These are phyloP conservation scores for Buathra laborator DNA, from an alignment of 2,888 invertebrate species.

Conservation along the genomic window DNA sequence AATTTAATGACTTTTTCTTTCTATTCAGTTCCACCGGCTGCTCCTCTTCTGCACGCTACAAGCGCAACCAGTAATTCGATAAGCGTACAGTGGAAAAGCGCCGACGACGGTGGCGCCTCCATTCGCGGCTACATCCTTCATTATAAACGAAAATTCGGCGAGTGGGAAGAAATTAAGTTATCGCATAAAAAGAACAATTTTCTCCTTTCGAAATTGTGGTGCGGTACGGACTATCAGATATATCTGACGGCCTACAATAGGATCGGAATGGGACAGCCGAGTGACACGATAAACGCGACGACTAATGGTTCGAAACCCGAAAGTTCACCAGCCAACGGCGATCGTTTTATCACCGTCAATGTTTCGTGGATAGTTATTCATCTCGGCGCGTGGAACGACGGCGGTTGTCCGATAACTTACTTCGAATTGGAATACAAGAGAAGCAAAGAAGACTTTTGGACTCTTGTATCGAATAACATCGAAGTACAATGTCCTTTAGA, in stretches of 20 bases:
- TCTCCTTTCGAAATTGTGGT: conserved; percentile 93
- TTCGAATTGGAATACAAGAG: conserved; percentile 92
- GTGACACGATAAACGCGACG: conserved; percentile 93
- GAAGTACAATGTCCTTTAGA: conserved; percentile 83
- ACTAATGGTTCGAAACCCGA: conserved; percentile 84
- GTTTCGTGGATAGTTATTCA: conserved; percentile 95
- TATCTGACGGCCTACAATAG: conserved; percentile 96
- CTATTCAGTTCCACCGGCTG: conserved; percentile 93
- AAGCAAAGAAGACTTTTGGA: conserved; percentile 89
- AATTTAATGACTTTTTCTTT: conserved; percentile 74
- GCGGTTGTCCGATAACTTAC: conserved; percentile 94
- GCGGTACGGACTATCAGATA: conserved; percentile 94
- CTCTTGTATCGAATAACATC: conserved; percentile 92
- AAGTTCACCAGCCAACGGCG: conserved; percentile 81
- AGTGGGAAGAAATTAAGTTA: conserved; percentile 96
- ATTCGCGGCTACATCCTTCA: conserved; percentile 93
- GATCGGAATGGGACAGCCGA: conserved; percentile 95
- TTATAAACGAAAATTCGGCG: conserved; percentile 95
- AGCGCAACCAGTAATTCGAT: conserved; percentile 94
- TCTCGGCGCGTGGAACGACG: conserved; percentile 95
- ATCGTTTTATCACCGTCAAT: conserved; percentile 89
- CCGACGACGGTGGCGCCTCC: conserved; percentile 91
- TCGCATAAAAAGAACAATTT: conserved; percentile 93
- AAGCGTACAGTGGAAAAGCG: conserved; percentile 93
- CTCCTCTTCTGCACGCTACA: conserved; percentile 92